A percentile compares a stretch with the other conserved stretches of the same genome.
Conservation (phyloP, 2,797 vertebrate species). For the Characodon lateralis region DNA sequence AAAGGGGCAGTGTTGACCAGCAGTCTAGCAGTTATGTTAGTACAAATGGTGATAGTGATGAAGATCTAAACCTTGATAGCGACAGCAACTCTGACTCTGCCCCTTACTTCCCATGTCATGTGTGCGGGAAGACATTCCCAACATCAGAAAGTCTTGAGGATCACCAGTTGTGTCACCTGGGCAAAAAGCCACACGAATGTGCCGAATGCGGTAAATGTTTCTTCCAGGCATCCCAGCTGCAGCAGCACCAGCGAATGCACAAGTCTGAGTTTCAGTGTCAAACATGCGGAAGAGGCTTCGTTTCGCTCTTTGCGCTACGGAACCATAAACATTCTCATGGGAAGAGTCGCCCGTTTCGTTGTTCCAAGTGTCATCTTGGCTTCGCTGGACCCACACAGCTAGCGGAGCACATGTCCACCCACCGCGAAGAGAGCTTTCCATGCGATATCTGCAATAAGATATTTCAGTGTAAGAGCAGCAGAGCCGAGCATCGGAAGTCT, state of each 20-base stretch:
- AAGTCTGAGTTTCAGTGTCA: constrained; percentile 85
- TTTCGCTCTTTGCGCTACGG: constrained; percentile 80
- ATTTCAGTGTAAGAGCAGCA: constrained; percentile 80
- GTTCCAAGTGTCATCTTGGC: constrained; percentile 78
- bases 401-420: constrained; percentile 80
- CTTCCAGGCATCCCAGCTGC: constrained; percentile 79
- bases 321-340: constrained; percentile 82
- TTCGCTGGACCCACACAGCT: constrained; percentile 76
- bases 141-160: constrained; percentile 84
- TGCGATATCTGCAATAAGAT: constrained; percentile 82
- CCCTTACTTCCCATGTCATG: constrained; percentile 85
- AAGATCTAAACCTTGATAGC: constrained; percentile 49
- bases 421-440: constrained; percentile 83
- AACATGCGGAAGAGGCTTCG: constrained; percentile 81
- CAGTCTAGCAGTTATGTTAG: constrained; percentile 49
- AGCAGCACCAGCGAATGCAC: constrained; percentile 84
- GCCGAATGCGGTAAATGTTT: constrained; percentile 84
- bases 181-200: constrained; percentile 85
- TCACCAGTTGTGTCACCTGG: constrained; percentile 84
- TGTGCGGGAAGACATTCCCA: constrained; percentile 84
- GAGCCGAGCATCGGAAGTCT: constrained; percentile 81
- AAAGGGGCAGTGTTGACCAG: constrained; percentile 40
- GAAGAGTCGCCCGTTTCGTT: constrained; percentile 78
- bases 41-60: constrained; percentile 55
- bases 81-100: constrained; percentile 81